Evolutionary conservation across 2,888 invertebrate genomes (phyloP).

Genomic region (Thymelicus acteon): DNA sequence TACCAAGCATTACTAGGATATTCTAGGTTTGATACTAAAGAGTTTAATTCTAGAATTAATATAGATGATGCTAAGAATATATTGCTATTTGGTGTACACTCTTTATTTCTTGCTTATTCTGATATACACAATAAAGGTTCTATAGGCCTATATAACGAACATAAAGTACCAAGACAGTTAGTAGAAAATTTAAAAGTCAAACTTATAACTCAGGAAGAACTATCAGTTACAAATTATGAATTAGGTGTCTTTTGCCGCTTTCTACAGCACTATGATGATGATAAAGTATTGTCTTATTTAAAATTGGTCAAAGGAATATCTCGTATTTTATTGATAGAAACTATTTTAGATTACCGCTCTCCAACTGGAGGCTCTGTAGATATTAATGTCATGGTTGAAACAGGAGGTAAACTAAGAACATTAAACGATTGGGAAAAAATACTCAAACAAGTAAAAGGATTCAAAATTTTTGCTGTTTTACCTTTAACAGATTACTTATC

Average conservation of each 20-base stretch:
- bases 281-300: not conserved
- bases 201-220: not conserved
- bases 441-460: not conserved
- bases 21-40: not conserved
- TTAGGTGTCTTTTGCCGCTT: slow-evolving; percentile 1
- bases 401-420: not conserved
- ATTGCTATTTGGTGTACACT: not conserved
- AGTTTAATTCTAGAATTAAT: not conserved
- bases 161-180: not conserved
- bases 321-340: not conserved
- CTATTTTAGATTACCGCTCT: not conserved
- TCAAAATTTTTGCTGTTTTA: not conserved
- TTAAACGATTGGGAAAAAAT: not conserved
- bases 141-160: not conserved
- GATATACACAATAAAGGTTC: slow-evolving; percentile 1
- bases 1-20: not conserved
- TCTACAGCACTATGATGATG: not conserved
- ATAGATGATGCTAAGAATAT: not conserved
- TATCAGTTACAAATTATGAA: not conserved
- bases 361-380: not conserved
- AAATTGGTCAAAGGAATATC: not conserved
- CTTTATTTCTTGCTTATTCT: slow-evolving; percentile 1
- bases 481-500: not conserved
- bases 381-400: not conserved
- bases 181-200: too few relatives aligned